Evolutionary conservation across 1,140 invertebrate genomes (phyloP).

Genomic region (Bathynomus jamesi): DNA sequence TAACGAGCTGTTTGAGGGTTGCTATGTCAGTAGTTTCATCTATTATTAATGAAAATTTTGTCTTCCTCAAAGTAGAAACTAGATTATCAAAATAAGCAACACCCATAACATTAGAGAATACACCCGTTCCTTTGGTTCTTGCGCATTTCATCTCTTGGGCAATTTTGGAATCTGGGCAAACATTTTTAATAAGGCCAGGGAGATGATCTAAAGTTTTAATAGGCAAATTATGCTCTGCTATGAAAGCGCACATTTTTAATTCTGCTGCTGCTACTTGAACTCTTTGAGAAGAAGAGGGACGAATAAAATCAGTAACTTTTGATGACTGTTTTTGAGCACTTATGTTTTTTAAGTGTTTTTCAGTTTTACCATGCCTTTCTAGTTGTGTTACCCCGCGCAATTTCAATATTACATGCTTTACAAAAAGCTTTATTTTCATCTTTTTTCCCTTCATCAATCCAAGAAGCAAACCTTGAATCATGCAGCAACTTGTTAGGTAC

Average conservation of each 20-base stretch:
- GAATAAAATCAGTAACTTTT: slow-evolving; percentile 11
- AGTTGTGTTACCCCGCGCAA: too few species aligned
- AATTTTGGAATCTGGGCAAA: too few species aligned
- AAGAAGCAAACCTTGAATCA: too few species aligned
- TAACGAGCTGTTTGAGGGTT: slow-evolving; percentile 17
- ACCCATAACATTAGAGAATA: slow-evolving; percentile 24
- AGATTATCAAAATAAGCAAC: slow-evolving; percentile 9
- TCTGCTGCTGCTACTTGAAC: slow-evolving; percentile 17
- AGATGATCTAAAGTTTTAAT: slow-evolving; percentile 16
- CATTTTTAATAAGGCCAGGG: too few species aligned
- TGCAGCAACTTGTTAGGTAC: too few species aligned
- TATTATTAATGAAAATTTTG: too few species aligned
- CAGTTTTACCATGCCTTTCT: too few species aligned
- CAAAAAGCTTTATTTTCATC: too few species aligned
- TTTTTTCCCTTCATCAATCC: too few species aligned
- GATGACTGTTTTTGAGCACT: not conserved
- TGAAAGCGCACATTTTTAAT: slow-evolving; percentile 20
- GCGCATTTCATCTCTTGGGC: slow-evolving; percentile 25
- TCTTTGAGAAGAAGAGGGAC: not conserved
- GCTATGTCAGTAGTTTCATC: slow-evolving; percentile 25
- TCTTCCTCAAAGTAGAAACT: too few species aligned
- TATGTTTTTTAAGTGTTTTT: not conserved
- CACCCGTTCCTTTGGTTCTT: slow-evolving; percentile 22
- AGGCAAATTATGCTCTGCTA: slow-evolving; percentile 17
- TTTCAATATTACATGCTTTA: too few species aligned